phyloP scores from a whole-genome alignment of 2,888 invertebrate species.

The Lycia hirtaria region DNA sequence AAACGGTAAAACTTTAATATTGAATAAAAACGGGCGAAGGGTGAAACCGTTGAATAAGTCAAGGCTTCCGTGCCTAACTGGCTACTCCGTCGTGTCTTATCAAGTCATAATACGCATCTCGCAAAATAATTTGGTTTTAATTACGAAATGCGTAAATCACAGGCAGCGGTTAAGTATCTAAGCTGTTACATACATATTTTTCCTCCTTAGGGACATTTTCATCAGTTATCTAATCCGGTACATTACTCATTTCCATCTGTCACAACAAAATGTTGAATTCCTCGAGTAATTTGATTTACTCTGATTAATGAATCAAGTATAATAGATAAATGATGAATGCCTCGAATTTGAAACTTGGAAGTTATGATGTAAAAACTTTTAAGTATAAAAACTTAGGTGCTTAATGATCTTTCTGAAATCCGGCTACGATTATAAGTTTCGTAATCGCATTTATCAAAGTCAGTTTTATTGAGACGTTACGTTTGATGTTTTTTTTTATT shows the following conservation, averaged over 20 bases:
- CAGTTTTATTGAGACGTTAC: slow-evolving; percentile 2
- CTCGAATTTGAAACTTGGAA: slow-evolving; percentile 16
- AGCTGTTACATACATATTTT: too few species aligned
- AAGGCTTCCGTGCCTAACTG: too few species aligned
- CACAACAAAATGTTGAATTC: slow-evolving; percentile 29
- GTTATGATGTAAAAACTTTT: slow-evolving; percentile 23
- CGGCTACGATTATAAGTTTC: slow-evolving; percentile 6
- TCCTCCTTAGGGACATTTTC: background rate
- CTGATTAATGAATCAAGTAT: slow-evolving; percentile 23
- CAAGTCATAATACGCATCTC: too few species aligned
- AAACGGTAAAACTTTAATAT: too few species aligned
- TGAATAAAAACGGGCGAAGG: too few species aligned
- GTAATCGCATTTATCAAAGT: slow-evolving; percentile 15
- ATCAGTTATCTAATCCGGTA: slow-evolving; percentile 10
- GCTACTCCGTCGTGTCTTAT: too few species aligned
- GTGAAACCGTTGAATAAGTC: too few species aligned
- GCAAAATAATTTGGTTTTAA: too few species aligned
- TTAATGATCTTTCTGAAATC: slow-evolving; percentile 15
- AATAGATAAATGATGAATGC: slow-evolving; percentile 30
- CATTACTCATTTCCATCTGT: slow-evolving; percentile 25
- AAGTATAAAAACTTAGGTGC: slow-evolving; percentile 19
- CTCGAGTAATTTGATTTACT: slow-evolving; percentile 27
- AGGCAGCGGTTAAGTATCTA: too few species aligned
- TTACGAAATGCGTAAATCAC: too few species aligned
- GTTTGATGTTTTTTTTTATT: background rate